These are phyloP conservation scores for Microcebus murinus DNA, from an alignment of 2,113 vertebrate species.

Conservation along the genomic window DNA sequence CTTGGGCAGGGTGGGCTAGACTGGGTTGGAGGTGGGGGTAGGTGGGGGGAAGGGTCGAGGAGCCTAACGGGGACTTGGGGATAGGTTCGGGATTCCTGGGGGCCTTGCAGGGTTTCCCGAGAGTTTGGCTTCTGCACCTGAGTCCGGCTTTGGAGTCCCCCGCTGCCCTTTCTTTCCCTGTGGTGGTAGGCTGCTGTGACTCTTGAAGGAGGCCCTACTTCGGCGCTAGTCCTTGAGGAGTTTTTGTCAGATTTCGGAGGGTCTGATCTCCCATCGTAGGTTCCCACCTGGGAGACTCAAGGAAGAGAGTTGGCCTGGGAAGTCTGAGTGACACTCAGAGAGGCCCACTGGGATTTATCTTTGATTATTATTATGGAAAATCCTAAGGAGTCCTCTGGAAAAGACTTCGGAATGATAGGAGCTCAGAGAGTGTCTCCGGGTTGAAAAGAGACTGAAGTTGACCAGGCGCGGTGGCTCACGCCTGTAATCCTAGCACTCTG, in stretches of 20 bases:
- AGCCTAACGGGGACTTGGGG: fast-evolving
- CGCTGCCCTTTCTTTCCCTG: background rate
- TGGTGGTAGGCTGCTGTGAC: background rate
- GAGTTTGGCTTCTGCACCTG: background rate
- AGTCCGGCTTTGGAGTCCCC: too few relatives aligned
- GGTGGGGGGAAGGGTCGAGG: too few relatives aligned
- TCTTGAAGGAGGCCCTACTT: background rate
- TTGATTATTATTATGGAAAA: background rate
- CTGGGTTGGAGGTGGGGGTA: too few relatives aligned
- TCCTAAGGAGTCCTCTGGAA: background rate
- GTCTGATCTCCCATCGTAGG: background rate
- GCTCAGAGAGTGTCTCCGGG: background rate
- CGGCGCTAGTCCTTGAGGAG: background rate
- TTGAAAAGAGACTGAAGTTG: background rate
- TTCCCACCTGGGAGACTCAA: background rate
- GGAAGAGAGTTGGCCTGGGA: background rate
- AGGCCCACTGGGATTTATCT: background rate
- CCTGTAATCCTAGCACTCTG: too few relatives aligned
- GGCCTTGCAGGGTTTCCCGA: background rate
- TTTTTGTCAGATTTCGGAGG: background rate
- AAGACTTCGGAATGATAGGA: background rate
- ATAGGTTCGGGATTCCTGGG: background rate
- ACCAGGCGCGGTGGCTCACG: too few relatives aligned
- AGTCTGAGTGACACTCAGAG: background rate
- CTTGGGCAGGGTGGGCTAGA: background rate